A percentile compares a stretch with the other conserved stretches of the same genome.
These are phyloP conservation scores for Corvus moneduloides DNA, from an alignment of 2,113 vertebrate species.

Conservation along the genomic window DNA sequence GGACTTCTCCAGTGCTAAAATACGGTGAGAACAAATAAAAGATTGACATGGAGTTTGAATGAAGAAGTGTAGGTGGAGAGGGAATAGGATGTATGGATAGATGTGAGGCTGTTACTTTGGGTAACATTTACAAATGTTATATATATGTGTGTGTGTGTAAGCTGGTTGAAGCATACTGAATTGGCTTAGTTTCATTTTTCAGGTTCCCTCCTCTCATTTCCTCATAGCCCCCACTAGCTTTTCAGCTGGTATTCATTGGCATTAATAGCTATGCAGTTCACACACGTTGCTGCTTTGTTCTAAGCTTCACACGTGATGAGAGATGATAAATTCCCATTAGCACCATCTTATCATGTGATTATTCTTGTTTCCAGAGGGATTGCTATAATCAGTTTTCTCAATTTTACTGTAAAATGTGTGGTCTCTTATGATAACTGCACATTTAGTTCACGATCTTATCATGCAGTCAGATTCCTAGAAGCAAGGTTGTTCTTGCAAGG, in stretches of 20 bases:
- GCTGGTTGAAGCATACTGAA: not conserved
- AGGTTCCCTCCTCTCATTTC: not conserved
- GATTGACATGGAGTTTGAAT: not conserved
- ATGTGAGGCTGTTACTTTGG: not conserved
- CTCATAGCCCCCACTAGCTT: not conserved
- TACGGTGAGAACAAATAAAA: not conserved
- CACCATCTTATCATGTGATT: slow-evolving; percentile 59
- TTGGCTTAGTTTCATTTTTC: not conserved
- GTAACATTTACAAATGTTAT: not conserved
- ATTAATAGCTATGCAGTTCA: slow-evolving; percentile 28
- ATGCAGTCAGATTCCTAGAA: slow-evolving; percentile 29
- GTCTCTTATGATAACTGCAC: slow-evolving; percentile 45
- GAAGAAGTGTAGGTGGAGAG: not conserved
- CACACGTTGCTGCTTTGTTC: slow-evolving; percentile 15
- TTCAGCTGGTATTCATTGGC: not conserved
- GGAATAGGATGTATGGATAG: not conserved
- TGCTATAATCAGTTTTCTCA: slow-evolving; percentile 75
- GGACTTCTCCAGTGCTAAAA: not conserved
- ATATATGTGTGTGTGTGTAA: not conserved
- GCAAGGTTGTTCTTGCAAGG: slow-evolving; percentile 21
- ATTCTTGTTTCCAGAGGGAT: slow-evolving; percentile 50
- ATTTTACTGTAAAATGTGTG: slow-evolving; percentile 74
- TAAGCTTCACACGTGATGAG: slow-evolving; percentile 34
- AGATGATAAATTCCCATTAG: slow-evolving; percentile 64
- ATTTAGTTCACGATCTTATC: slow-evolving; percentile 46